These are phyloP conservation scores for Chromoteleia sp. DNA, from an alignment of 2,888 invertebrate species.

Conservation along the genomic window DNA sequence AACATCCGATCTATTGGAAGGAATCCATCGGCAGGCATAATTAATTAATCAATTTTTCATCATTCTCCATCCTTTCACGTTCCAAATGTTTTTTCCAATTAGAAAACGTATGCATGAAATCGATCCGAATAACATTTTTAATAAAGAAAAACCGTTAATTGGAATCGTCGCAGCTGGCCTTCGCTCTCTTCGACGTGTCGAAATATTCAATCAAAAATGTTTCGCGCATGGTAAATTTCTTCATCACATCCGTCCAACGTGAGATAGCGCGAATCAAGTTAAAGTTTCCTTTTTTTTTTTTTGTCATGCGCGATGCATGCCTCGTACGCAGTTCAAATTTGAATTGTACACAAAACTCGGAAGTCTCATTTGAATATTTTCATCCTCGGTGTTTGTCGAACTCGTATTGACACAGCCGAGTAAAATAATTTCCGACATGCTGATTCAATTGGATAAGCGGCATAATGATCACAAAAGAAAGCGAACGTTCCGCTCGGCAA, in stretches of 20 bases:
- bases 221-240: too few species aligned
- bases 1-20: too few species aligned
- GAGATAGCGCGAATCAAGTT: constrained; percentile 16
- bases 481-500: constrained; percentile 33
- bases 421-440: constrained; percentile 54
- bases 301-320: neutral
- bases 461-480: constrained; percentile 49
- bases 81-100: neutral
- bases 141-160: constrained; percentile 6
- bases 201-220: constrained; percentile 33
- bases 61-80: too few species aligned
- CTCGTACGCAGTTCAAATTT: constrained; percentile 32
- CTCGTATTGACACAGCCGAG: constrained; percentile 49
- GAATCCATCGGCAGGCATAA: too few species aligned
- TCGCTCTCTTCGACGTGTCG: too few species aligned
- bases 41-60: neutral
- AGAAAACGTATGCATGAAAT: neutral
- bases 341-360: constrained; percentile 57
- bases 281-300: constrained; percentile 29
- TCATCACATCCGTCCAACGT: constrained; percentile 4
- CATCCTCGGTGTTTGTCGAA: constrained; percentile 52
- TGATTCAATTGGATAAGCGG: constrained; percentile 60
- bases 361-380: constrained; percentile 66
- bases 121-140: neutral
- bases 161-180: neutral